Conservation (phyloP, 2,113 vertebrate genomes). For the Casuarius casuarius region DNA sequence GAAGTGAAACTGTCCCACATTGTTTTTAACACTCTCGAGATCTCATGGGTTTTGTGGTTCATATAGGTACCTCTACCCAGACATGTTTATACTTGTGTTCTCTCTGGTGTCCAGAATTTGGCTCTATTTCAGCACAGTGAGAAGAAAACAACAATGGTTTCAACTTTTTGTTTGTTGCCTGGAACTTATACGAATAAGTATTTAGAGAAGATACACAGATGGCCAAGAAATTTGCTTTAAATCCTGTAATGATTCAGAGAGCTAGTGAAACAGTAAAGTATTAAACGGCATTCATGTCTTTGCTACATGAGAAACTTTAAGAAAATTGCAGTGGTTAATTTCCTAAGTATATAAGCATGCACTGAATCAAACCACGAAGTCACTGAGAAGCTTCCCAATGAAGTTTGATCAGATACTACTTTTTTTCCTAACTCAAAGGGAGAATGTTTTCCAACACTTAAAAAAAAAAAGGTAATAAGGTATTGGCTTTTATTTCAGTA, state of each 20-base stretch:
- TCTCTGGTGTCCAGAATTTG: conserved; percentile 14
- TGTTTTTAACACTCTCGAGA: conserved; percentile 18
- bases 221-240: neutral
- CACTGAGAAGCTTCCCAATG: neutral
- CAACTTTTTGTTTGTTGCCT: neutral
- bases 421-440: neutral
- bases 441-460: neutral
- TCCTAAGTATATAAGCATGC: neutral
- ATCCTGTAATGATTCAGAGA: neutral
- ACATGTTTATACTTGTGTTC: conserved; percentile 32
- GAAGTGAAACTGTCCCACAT: neutral
- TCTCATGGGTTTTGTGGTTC: conserved; percentile 44
- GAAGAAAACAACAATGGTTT: conserved; percentile 1
- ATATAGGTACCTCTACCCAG: neutral
- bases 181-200: neutral
- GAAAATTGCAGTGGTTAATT: neutral
- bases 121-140: neutral
- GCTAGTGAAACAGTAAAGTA: neutral
- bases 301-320: neutral
- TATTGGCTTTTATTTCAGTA: neutral
- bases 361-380: neutral
- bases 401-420: neutral
- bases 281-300: neutral
- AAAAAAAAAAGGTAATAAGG: neutral
- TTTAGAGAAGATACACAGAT: neutral